A percentile compares a stretch with the other conserved stretches of the same genome.
Conservation (phyloP, 92 coral and sea anemone genomes). For the Palythoa grandiflora region DNA sequence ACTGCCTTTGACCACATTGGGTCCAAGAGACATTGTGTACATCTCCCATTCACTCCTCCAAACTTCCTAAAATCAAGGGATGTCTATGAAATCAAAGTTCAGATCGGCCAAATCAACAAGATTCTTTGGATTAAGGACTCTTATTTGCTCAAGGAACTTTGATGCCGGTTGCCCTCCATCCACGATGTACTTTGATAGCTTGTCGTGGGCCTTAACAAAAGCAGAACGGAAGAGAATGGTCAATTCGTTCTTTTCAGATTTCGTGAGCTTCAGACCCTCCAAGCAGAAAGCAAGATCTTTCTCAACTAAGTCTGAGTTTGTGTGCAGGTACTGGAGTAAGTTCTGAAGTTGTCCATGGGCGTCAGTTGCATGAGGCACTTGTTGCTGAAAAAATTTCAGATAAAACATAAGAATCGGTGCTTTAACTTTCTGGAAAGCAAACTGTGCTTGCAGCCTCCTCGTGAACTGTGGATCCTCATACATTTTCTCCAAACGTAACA, state of each 20-base stretch:
- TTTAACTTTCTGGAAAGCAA: not conserved
- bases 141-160: constrained; percentile 28
- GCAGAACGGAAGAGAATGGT: constrained; percentile 1
- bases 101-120: not conserved
- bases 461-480: no score
- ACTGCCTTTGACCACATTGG: constrained; percentile 58
- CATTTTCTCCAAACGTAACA: no score
- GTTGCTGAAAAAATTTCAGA: not conserved
- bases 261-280: no score
- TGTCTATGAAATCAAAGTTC: constrained; percentile 42
- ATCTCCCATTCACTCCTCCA: no score
- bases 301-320: no score
- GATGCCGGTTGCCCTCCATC: constrained; percentile 40
- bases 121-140: constrained; percentile 1
- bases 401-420: not conserved
- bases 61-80: constrained; percentile 49
- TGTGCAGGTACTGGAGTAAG: not conserved
- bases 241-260: no score
- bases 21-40: constrained; percentile 16
- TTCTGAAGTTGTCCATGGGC: not conserved
- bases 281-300: no score
- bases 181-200: constrained; percentile 24
- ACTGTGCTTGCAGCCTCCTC: not conserved
- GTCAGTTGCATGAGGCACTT: not conserved
- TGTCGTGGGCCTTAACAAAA: constrained; percentile 12